Percentiles rank a stretch among this genome's conserved stretches.
Evolutionary conservation across 2,888 invertebrate genomes (phyloP).

Genomic region (Anagyrus pseudococci): DNA sequence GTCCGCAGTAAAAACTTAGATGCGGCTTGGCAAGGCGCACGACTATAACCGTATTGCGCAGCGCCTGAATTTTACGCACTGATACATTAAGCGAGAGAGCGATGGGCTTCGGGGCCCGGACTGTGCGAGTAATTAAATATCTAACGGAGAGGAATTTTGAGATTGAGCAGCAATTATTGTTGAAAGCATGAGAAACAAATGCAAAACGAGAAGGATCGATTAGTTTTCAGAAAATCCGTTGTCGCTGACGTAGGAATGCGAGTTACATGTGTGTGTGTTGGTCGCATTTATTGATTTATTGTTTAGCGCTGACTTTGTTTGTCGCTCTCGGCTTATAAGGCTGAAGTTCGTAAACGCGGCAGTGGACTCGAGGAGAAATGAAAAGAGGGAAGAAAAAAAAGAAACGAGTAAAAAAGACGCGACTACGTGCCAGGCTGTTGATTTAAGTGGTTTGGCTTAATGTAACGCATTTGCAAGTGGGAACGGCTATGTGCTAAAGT

Average conservation of each 20-base stretch:
- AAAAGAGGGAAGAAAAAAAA: neutral
- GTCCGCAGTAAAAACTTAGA: neutral
- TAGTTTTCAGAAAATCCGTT: neutral
- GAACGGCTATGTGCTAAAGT: constrained; percentile 14
- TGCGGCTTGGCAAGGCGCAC: neutral
- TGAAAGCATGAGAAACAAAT: too few relatives aligned
- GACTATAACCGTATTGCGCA: too few relatives aligned
- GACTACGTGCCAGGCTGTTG: neutral
- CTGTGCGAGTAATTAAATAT: neutral
- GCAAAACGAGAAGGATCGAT: too few relatives aligned
- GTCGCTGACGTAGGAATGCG: neutral
- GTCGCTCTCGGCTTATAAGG: constrained; percentile 11
- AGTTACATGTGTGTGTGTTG: constrained; percentile 29
- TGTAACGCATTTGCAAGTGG: constrained; percentile 19
- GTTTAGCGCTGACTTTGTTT: constrained; percentile 46
- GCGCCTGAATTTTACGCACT: neutral
- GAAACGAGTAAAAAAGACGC: constrained; percentile 8
- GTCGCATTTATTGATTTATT: constrained; percentile 52
- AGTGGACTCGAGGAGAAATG: neutral
- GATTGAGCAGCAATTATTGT: neutral
- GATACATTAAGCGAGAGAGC: neutral
- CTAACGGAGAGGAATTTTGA: neutral
- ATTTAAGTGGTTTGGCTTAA: constrained; percentile 25
- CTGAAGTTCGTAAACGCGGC: neutral
- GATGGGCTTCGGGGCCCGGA: neutral